Evolutionary conservation across 2,888 invertebrate species (phyloP).

Genomic region (Colostygia pectinataria): DNA sequence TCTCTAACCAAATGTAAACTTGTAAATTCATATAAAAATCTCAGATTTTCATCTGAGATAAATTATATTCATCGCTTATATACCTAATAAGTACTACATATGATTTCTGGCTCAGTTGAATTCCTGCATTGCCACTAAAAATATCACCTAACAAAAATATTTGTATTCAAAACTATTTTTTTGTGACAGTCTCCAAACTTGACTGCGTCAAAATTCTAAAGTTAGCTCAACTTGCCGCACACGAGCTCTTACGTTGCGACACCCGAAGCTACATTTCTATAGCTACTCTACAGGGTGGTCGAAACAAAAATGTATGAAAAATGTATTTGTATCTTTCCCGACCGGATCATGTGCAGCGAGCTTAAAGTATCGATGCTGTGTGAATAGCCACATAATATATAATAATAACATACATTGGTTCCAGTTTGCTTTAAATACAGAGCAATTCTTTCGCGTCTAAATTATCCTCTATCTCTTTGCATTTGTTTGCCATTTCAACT

Average conservation of each 20-base stretch:
- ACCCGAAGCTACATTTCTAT: too few relatives aligned
- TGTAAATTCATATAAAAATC: slow-evolving; percentile 25
- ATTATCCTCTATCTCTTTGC: slow-evolving; percentile 9
- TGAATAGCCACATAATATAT: too few relatives aligned
- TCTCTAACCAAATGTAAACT: slow-evolving; percentile 35
- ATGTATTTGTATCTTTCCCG: too few relatives aligned
- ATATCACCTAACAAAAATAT: too few relatives aligned
- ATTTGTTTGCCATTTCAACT: slow-evolving; percentile 15
- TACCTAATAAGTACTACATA: slow-evolving; percentile 10
- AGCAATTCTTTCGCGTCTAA: neutral
- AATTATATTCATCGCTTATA: slow-evolving; percentile 9
- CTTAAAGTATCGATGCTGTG: too few relatives aligned
- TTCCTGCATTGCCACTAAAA: slow-evolving; percentile 8
- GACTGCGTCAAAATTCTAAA: neutral
- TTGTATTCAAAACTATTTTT: too few relatives aligned
- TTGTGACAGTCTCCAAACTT: neutral
- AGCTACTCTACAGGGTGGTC: too few relatives aligned
- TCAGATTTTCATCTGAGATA: slow-evolving; percentile 22
- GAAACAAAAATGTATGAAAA: too few relatives aligned
- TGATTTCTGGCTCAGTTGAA: slow-evolving; percentile 2
- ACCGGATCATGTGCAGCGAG: too few relatives aligned
- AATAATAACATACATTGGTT: neutral
- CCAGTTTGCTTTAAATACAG: neutral
- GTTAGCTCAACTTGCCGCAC: neutral
- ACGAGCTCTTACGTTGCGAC: too few relatives aligned